Evolutionary conservation across 2,113 vertebrate genomes (phyloP).

Genomic region (Forbesichthys papilliferus): DNA sequence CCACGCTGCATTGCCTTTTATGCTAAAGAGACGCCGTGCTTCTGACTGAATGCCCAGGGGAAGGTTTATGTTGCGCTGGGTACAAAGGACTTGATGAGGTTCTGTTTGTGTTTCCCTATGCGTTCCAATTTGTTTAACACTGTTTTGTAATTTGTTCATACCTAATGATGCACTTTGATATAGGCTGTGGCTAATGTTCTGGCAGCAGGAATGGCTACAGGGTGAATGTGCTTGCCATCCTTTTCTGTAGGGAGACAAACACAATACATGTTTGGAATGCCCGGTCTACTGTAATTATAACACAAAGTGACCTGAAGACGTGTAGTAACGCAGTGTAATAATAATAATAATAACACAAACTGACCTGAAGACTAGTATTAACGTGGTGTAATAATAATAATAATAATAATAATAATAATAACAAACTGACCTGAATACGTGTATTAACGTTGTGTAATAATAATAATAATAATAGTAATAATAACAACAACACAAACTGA

Average conservation of each 20-base stretch:
- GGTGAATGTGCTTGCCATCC: slow-evolving; percentile 34
- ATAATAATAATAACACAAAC: too few relatives aligned
- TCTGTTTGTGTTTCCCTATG: slow-evolving; percentile 28
- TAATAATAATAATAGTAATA: too few relatives aligned
- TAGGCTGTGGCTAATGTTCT: slow-evolving; percentile 11
- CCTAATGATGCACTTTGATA: slow-evolving; percentile 50
- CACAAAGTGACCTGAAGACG: too few relatives aligned
- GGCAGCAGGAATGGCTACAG: slow-evolving; percentile 36
- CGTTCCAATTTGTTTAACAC: slow-evolving; percentile 47
- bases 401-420: too few relatives aligned
- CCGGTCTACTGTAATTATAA: too few relatives aligned
- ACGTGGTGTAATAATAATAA: too few relatives aligned
- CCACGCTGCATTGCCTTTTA: slow-evolving; percentile 24
- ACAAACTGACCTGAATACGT: too few relatives aligned
- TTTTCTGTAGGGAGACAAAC: not conserved
- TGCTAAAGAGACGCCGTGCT: slow-evolving; percentile 3
- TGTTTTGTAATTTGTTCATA: slow-evolving; percentile 31
- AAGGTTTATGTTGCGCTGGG: slow-evolving; percentile 35
- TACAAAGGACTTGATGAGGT: slow-evolving; percentile 50
- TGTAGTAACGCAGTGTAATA: too few relatives aligned
- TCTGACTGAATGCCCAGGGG: slow-evolving; percentile 47
- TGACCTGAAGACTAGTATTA: too few relatives aligned
- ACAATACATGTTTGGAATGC: too few relatives aligned
- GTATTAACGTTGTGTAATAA: too few relatives aligned
- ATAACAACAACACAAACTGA: too few relatives aligned